These are phyloP conservation scores for Sialis lutaria DNA, from an alignment of 2,888 invertebrate genomes.

Conservation along the genomic window DNA sequence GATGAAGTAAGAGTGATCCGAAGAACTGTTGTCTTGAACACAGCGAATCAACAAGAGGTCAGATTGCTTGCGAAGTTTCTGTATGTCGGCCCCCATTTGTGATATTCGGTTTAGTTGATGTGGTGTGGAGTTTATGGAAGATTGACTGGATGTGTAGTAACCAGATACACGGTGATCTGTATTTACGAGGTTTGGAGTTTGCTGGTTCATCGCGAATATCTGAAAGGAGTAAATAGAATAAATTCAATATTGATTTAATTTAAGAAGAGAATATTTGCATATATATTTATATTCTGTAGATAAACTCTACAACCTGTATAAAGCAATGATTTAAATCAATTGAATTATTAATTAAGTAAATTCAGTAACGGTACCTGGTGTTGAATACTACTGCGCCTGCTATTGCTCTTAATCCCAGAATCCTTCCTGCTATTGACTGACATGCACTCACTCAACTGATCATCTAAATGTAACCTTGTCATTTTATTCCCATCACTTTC, in stretches of 20 bases:
- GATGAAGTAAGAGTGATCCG: slow-evolving; percentile 67
- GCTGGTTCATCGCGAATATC: slow-evolving; percentile 46
- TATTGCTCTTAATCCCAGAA: slow-evolving; percentile 73
- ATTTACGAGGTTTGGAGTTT: slow-evolving; percentile 50
- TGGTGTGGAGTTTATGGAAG: slow-evolving; percentile 34
- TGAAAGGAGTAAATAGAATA: slow-evolving; percentile 18
- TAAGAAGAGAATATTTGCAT: neutral
- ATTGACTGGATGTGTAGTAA: slow-evolving; percentile 76
- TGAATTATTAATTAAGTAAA: neutral
- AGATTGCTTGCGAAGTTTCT: slow-evolving; percentile 72
- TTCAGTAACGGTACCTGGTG: slow-evolving; percentile 44
- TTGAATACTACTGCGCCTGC: slow-evolving; percentile 69
- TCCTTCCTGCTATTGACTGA: slow-evolving; percentile 74
- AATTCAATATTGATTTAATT: neutral
- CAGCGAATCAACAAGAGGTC: slow-evolving; percentile 77
- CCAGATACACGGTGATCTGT: slow-evolving; percentile 71
- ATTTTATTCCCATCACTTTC: slow-evolving; percentile 17
- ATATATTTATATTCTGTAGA: neutral
- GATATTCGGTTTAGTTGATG: slow-evolving; percentile 30
- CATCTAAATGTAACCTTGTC: slow-evolving; percentile 26
- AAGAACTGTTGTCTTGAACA: slow-evolving; percentile 72
- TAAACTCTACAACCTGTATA: neutral
- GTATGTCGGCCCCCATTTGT: slow-evolving; percentile 56
- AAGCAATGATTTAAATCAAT: neutral
- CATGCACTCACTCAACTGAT: slow-evolving; percentile 53